These are phyloP conservation scores for Lutraria lutraria DNA, from an alignment of 2,888 invertebrate genomes.

Conservation along the genomic window DNA sequence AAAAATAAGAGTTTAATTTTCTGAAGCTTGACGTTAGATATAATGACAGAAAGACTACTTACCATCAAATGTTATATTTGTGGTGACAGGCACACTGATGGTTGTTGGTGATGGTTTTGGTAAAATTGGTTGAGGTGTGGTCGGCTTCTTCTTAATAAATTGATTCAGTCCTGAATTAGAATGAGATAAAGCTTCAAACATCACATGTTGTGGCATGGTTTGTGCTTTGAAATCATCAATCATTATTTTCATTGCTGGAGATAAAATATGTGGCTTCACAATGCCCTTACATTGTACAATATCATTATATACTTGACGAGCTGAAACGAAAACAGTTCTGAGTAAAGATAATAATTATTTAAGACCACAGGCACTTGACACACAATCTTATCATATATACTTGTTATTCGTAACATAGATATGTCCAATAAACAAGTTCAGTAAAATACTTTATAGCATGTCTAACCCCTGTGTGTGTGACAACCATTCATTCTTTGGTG, in stretches of 20 bases:
- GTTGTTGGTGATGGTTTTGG: conserved; percentile 19
- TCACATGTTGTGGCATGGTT: not conserved
- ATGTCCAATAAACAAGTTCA: no score
- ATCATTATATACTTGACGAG: conserved; percentile 36
- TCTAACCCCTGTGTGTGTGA: no score
- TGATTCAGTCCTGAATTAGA: conserved; percentile 16
- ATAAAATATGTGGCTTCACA: conserved; percentile 42
- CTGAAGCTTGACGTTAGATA: no score
- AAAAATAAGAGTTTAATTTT: no score
- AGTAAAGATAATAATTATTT: not conserved
- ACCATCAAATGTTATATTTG: not conserved
- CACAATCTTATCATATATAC: no score
- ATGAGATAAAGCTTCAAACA: conserved; percentile 27
- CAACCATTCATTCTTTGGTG: no score
- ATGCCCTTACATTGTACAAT: conserved; percentile 29
- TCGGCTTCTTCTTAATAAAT: not conserved
- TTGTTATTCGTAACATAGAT: no score
- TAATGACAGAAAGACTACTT: not conserved
- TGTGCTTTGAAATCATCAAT: conserved; percentile 30
- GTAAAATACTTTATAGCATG: no score
- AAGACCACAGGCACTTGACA: no score
- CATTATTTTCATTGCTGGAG: conserved; percentile 40
- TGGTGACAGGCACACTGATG: not conserved
- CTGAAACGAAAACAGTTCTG: conserved; percentile 31
- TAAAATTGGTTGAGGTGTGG: conserved; percentile 1